Evolutionary conservation across 2,113 vertebrate species (phyloP).

Genomic region (Oncorhynchus masou): DNA sequence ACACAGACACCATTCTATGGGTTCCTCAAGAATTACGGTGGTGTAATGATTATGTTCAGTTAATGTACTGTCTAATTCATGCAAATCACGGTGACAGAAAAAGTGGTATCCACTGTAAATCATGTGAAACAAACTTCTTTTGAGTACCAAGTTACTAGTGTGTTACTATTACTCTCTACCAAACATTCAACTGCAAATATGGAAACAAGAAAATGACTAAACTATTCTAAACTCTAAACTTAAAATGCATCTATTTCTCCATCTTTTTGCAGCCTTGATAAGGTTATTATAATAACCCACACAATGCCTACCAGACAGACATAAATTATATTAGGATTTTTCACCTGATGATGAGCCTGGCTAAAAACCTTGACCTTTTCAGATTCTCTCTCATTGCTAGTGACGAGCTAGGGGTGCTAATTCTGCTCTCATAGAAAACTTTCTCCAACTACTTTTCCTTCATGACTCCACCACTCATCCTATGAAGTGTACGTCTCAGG

Average conservation of each 20-base stretch:
- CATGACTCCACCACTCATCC: neutral
- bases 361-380: conserved; percentile 64
- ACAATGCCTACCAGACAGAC: conserved; percentile 31
- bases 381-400: conserved; percentile 11
- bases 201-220: too few species aligned
- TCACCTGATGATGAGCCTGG: conserved; percentile 39
- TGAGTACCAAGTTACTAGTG: neutral
- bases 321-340: conserved; percentile 48
- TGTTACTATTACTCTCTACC: neutral
- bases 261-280: conserved; percentile 53
- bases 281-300: conserved; percentile 55
- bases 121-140: neutral
- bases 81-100: conserved; percentile 34
- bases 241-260: conserved; percentile 31
- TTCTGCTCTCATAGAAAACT: conserved; percentile 36
- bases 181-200: neutral
- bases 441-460: conserved; percentile 32
- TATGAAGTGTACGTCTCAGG: too few species aligned
- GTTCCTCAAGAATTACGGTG: conserved; percentile 23
- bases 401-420: conserved; percentile 33
- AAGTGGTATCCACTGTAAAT: neutral
- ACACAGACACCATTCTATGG: conserved; percentile 30
- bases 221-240: neutral
- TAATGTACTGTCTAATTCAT: conserved; percentile 43
- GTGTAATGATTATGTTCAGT: conserved; percentile 27